These are phyloP conservation scores for Nyctalus aviator DNA, from an alignment of 2,797 vertebrate genomes.

Conservation along the genomic window DNA sequence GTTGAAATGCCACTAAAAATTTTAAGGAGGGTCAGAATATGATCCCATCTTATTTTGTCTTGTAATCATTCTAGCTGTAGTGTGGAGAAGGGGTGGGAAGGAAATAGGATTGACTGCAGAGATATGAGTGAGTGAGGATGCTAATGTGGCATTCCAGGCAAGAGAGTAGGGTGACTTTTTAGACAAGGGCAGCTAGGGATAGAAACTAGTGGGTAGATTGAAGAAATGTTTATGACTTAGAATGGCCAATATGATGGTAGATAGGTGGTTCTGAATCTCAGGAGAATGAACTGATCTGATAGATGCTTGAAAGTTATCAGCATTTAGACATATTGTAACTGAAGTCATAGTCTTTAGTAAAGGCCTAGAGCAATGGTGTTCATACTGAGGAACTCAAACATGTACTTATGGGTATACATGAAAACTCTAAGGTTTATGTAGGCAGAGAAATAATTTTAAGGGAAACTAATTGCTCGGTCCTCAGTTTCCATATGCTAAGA, in stretches of 20 bases:
- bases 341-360: not conserved
- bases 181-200: not conserved
- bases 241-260: not conserved
- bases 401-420: not conserved
- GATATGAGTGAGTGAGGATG: not conserved
- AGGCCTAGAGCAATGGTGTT: not conserved
- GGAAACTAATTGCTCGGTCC: not conserved
- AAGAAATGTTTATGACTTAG: not conserved
- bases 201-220: not conserved
- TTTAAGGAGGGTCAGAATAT: not conserved
- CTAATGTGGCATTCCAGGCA: not conserved
- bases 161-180: not conserved
- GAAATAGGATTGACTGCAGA: not conserved
- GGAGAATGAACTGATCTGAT: not conserved
- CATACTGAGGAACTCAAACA: not conserved
- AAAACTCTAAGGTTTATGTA: not conserved
- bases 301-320: not conserved
- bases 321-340: not conserved
- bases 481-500: not conserved
- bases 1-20: not conserved
- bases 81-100: not conserved
- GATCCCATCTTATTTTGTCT: not conserved
- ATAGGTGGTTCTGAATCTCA: not conserved
- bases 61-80: not conserved
- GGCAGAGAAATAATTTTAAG: not conserved